A percentile compares a stretch with the other conserved stretches of the same genome.
Evolutionary conservation across 1,140 invertebrate species (phyloP).

Genomic region (Diabrotica virgifera): DNA sequence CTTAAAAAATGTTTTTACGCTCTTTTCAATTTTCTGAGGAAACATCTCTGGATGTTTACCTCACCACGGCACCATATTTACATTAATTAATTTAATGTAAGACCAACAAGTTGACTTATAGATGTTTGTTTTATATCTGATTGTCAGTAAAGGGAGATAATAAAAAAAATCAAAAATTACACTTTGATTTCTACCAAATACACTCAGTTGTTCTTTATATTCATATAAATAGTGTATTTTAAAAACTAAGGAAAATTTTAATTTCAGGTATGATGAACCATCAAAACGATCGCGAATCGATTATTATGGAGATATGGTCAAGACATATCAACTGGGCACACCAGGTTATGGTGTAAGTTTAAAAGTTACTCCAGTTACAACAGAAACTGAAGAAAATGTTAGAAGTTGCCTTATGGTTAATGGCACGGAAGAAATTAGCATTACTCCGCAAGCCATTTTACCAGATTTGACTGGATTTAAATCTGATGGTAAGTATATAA

Average conservation of each 20-base stretch:
- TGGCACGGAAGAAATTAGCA: conserved; percentile 61
- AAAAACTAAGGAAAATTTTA: not conserved
- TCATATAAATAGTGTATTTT: not conserved
- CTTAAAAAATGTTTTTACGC: too few relatives aligned
- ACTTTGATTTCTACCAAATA: not conserved
- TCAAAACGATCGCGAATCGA: conserved; percentile 82
- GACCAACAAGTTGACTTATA: too few relatives aligned
- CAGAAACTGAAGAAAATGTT: conserved; percentile 66
- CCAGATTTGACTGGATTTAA: conserved; percentile 78
- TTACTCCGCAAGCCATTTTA: conserved; percentile 74
- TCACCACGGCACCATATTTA: too few relatives aligned
- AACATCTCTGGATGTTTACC: too few relatives aligned
- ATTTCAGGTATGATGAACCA: conserved; percentile 60
- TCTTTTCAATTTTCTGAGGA: too few relatives aligned
- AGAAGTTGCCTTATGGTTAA: conserved; percentile 83
- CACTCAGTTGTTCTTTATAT: not conserved
- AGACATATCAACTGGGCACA: conserved; percentile 75
- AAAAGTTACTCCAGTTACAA: conserved; percentile 86
- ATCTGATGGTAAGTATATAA: conserved; percentile 53
- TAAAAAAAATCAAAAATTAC: not conserved
- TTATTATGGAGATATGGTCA: conserved; percentile 92
- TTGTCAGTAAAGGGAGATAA: too few relatives aligned
- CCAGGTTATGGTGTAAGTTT: conserved; percentile 69
- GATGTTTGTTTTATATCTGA: too few relatives aligned
- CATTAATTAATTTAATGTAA: too few relatives aligned